Conservation (phyloP, 2,113 vertebrate genomes). For the Gasterosteus nipponicus region DNA sequence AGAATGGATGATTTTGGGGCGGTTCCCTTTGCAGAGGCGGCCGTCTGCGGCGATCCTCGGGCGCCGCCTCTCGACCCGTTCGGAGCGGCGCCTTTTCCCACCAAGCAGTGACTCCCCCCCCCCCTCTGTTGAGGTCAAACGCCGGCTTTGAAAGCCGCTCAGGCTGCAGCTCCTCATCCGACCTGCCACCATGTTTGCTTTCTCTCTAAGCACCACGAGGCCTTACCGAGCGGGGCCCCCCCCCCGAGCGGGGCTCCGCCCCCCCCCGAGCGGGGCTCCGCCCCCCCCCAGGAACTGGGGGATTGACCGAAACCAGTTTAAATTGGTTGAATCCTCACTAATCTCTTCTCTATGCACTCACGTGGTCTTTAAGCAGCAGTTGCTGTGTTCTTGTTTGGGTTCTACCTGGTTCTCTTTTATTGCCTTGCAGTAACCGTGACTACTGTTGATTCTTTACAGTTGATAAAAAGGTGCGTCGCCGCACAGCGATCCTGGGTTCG, state of each 20-base stretch:
- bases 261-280: too few species aligned
- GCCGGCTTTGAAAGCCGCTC: conserved; percentile 49
- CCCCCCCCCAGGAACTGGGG: too few species aligned
- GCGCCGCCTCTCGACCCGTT: conserved; percentile 88
- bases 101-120: conserved; percentile 86
- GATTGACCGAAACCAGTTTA: too few species aligned
- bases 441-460: conserved; percentile 23
- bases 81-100: conserved; percentile 95
- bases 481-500: too few species aligned
- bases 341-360: too few species aligned
- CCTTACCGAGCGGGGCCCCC: conserved; percentile 82
- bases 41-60: conserved; percentile 77
- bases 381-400: neutral
- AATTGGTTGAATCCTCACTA: too few species aligned
- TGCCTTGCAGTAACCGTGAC: conserved; percentile 15
- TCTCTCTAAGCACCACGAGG: conserved; percentile 77
- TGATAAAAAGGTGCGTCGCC: too few species aligned
- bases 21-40: conserved; percentile 92
- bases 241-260: conserved; percentile 22
- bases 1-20: conserved; percentile 95
- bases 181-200: conserved; percentile 29
- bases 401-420: neutral
- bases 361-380: too few species aligned
- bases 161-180: conserved; percentile 69
- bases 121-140: conserved; percentile 16